These are phyloP conservation scores for Listronotus oregonensis DNA, from an alignment of 1,140 invertebrate genomes.

Conservation along the genomic window DNA sequence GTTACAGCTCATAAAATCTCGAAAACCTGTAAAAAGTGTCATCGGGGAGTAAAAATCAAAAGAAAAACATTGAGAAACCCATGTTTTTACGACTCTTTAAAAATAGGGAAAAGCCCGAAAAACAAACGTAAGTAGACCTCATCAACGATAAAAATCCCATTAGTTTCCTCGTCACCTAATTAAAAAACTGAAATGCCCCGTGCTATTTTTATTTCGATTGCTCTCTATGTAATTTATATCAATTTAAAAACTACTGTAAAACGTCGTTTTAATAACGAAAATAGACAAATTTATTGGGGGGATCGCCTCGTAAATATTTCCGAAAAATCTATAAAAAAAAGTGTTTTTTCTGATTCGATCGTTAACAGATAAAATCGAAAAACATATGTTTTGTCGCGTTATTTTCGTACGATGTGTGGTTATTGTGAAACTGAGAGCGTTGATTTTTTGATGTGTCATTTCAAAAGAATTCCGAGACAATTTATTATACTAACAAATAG, in stretches of 20 bases:
- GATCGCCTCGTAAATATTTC: conserved; percentile 32
- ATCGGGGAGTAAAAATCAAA: conserved; percentile 22
- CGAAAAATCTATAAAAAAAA: conserved; percentile 30
- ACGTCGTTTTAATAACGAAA: conserved; percentile 28
- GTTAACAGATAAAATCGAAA: conserved; percentile 32
- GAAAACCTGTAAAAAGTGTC: conserved; percentile 23
- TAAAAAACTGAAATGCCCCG: conserved; percentile 9
- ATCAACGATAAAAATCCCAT: conserved; percentile 15
- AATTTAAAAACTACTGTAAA: conserved; percentile 28
- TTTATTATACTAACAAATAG: no score
- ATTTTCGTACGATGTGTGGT: conserved; percentile 8
- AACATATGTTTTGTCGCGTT: conserved; percentile 14
- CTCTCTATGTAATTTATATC: conserved; percentile 31
- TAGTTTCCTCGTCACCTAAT: conserved; percentile 11
- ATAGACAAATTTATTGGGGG: conserved; percentile 32
- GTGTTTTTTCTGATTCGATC: conserved; percentile 17
- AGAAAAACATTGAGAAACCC: conserved; percentile 8
- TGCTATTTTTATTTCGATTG: conserved; percentile 5
- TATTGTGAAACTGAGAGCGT: background rate
- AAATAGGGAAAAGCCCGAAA: conserved; percentile 19
- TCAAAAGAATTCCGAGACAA: no score
- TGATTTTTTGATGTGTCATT: no score
- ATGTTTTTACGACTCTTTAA: conserved; percentile 29
- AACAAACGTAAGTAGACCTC: conserved; percentile 14
- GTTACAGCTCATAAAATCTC: conserved; percentile 20